Base-by-base conservation (phyloP, 1,140 invertebrate genomes). In the Zaprionus inermis region DNA sequence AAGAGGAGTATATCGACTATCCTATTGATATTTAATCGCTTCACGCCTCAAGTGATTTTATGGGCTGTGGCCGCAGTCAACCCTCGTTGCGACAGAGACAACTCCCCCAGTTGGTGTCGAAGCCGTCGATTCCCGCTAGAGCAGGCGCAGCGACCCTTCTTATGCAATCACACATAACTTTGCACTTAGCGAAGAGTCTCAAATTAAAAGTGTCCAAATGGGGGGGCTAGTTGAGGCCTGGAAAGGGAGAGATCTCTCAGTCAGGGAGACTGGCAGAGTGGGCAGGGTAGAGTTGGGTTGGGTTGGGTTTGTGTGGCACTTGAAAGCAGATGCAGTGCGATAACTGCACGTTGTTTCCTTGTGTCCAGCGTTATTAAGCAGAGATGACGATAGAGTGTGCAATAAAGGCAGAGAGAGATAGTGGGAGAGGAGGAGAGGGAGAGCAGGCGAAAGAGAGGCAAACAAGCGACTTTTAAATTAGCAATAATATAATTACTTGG, bases 401-500 rank as follows among this genome's bases (percentile, higher is more conserved):
- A 3, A 28, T 46, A 54, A 14, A 61, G 46, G 36, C 16, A 2
- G 2, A 18, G 14, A 32, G 11, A 20, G 34, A 28, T 22, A 56
- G 22, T 18, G 22, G 38, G 20, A 61, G n/a, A 18, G 58, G 16
- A 9, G 9, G 14, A 41, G 24, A 49, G 49, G 32, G n/a, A n/a
- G n/a, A n/a, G n/a, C n/a, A n/a, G n/a, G n/a, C n/a, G n/a, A n/a
- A n/a, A 12, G 14, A 41, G 24, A 49, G 49, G 32, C 64, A 6
- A 58, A 52, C 56, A 69, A 71, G 66, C 66, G 70, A 59, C 54
- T 79, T 68, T 79, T 68, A 89, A 88, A 88, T 89, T 88, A 88
- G 83, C 83, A 89, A 88, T 88, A 88, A 88, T 79, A 83, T 88
- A 88, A 88, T 88, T 88, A 83, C 77, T 82, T 88, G 83, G 77